Evolutionary conservation across 2,888 invertebrate species (phyloP), one percentile per base, ranked within the genome.

Genomic region (Micoletzkya japonica): DNA sequence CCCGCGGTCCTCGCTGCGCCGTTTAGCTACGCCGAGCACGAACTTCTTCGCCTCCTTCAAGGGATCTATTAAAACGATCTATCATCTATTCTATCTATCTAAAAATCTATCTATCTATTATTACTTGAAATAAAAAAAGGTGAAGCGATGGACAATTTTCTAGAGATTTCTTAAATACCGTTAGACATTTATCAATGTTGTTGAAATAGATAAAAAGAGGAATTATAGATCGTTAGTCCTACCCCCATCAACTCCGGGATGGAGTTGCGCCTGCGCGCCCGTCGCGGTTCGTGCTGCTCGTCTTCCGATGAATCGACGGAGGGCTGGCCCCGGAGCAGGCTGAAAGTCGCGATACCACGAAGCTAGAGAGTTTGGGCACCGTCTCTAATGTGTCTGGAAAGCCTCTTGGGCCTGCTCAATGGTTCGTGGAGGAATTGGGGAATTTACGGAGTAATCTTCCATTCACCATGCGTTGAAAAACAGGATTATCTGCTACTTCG

Each of bases 41-140:
- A 81, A 78, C 70, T 81, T 82, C 71, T 83, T 83, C 28, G 80
- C 77, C 54, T 82, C 82, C 73, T 81, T 63, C n/a, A 63, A 75
- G 67, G 37, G 24, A 54, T 49, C 37, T 14, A n/a, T 44, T 14
- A 1, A 30, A 26, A 30, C n/a, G 30, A 28, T 70, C 20, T 44
- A 20, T 44, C 10, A 14, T 54, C n/a, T 54, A 7, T 24, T 54
- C 24, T 24, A 14, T 54, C 54, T 14, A 10, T 54, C 44, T 44
- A 10, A 44, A 14, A 10, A 10, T 20, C 10, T 44, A 14, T 20
- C 44, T n/a, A n/a, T n/a, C n/a, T n/a, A n/a, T n/a, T n/a, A n/a
- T n/a, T n/a, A n/a, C n/a, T n/a, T n/a, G n/a, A n/a, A n/a, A n/a
- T n/a, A n/a, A n/a, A n/a, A n/a, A n/a, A n/a, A n/a, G n/a, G n/a